A percentile compares a stretch with the other conserved stretches of the same genome.
Conservation (phyloP, 30 jellyfish, hydroid and myxozoan species). For the Morbakka virulenta region DNA sequence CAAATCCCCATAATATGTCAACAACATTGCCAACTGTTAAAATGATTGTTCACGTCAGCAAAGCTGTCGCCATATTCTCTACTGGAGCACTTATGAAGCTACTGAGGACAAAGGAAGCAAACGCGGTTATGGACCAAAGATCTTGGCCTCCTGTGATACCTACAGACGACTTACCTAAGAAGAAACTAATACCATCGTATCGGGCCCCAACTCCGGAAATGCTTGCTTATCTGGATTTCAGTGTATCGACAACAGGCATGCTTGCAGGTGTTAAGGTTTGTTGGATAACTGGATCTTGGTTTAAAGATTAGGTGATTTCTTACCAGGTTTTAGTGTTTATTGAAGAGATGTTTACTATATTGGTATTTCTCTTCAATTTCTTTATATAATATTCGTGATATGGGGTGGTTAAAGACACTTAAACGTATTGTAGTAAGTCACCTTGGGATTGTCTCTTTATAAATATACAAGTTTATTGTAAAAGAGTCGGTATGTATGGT, state of each 20-base stretch:
- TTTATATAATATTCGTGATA: too few species aligned
- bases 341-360: not conserved
- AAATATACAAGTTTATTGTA: too few species aligned
- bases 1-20: conserved; percentile 73
- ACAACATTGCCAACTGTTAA: conserved; percentile 96
- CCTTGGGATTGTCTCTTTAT: too few species aligned
- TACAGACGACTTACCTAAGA: conserved; percentile 85
- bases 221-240: conserved; percentile 84
- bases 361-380: not conserved
- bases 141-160: conserved; percentile 84
- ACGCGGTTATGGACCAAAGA: conserved; percentile 69
- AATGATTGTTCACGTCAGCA: conserved; percentile 95
- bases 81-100: conserved; percentile 55
- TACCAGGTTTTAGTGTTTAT: not conserved
- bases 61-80: conserved; percentile 82
- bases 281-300: not conserved
- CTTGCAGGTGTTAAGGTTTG: conserved; percentile 95
- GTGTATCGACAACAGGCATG: conserved; percentile 98
- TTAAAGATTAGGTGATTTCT: not conserved
- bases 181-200: conserved; percentile 55
- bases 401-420: too few species aligned
- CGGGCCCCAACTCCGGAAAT: conserved; percentile 77
- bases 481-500: too few species aligned
- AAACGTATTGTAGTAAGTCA: too few species aligned
- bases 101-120: conserved; percentile 81